These are phyloP conservation scores for Ictalurus furcatus DNA, from an alignment of 2,113 vertebrate genomes.

Conservation along the genomic window DNA sequence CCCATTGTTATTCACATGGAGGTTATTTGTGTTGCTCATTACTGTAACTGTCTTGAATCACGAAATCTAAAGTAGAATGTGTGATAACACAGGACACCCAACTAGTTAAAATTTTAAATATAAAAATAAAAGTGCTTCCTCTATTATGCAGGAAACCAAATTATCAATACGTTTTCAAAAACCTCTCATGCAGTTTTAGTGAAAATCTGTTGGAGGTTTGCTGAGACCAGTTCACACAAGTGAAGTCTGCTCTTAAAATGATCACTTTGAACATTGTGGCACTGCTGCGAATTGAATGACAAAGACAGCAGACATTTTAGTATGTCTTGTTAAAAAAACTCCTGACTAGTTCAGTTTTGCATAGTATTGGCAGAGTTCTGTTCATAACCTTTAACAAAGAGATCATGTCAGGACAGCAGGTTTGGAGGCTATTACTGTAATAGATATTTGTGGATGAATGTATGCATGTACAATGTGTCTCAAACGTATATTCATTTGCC, in stretches of 20 bases:
- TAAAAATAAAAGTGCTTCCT: background rate
- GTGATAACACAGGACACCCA: conserved; percentile 22
- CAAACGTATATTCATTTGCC: conserved; percentile 21
- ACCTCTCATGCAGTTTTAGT: background rate
- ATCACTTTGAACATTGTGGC: background rate
- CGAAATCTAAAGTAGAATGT: background rate
- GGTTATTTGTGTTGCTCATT: background rate
- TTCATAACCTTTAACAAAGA: background rate
- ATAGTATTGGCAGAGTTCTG: background rate
- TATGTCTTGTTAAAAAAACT: background rate
- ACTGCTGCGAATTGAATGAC: background rate
- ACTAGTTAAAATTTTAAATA: background rate
- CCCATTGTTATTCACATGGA: background rate
- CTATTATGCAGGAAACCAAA: background rate
- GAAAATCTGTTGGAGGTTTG: background rate
- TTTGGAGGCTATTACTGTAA: background rate
- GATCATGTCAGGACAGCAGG: background rate
- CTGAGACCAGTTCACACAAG: background rate
- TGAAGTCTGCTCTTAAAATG: background rate
- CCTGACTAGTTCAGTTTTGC: background rate
- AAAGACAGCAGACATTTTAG: background rate
- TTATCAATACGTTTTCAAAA: background rate
- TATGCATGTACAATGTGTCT: background rate
- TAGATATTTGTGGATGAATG: background rate
- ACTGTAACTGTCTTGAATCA: background rate